phyloP scores from a whole-genome alignment of 1,140 invertebrate genomes.

The Anthonomus grandis region DNA sequence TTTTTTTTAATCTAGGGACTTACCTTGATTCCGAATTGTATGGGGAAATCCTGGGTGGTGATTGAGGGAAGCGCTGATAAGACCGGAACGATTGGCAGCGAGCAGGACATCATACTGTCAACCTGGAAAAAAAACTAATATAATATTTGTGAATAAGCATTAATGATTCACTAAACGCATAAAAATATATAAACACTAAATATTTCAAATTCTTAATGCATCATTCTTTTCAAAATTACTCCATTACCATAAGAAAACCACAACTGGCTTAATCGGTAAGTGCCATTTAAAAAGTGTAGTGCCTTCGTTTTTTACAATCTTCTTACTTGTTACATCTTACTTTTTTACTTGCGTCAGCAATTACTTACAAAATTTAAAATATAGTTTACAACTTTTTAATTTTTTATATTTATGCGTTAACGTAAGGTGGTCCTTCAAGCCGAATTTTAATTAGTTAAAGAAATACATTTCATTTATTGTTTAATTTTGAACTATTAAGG shows the following conservation, averaged over 20 bases:
- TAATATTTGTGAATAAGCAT: not conserved
- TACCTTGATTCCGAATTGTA: conserved; percentile 49
- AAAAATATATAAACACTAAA: not conserved
- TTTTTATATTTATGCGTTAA: no score
- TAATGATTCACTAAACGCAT: not conserved
- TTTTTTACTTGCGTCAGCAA: no score
- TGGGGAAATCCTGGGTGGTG: conserved; percentile 42
- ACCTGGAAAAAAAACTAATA: conserved; percentile 36
- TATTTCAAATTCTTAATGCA: not conserved
- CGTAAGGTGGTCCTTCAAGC: no score
- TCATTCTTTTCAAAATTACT: not conserved
- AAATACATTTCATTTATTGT: no score
- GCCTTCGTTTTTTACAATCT: no score
- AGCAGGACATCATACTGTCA: conserved; percentile 51
- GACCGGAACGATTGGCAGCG: conserved; percentile 46
- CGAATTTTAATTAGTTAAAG: no score
- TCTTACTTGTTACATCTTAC: no score
- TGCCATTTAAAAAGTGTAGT: no score
- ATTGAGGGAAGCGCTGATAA: conserved; percentile 43
- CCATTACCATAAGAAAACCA: not conserved
- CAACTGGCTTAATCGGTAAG: no score
- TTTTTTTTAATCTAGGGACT: conserved; percentile 7
- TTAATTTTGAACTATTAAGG: no score
- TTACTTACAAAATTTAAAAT: no score
- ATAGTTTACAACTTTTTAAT: no score